Evolutionary conservation across 2,113 vertebrate genomes (phyloP).

Genomic region (Dasypus novemcinctus): DNA sequence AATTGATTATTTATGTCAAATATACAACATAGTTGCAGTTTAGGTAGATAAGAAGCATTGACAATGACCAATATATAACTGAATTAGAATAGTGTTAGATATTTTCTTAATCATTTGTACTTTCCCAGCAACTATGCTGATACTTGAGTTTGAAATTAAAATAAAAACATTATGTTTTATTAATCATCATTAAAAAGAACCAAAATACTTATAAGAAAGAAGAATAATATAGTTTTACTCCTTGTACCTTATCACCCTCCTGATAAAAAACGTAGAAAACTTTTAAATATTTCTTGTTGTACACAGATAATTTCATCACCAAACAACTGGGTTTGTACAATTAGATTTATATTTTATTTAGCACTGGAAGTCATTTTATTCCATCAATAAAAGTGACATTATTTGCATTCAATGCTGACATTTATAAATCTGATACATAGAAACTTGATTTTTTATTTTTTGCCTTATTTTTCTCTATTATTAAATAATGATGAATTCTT

Average conservation of each 20-base stretch:
- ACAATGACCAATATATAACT: neutral
- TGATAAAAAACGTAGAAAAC: neutral
- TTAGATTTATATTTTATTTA: neutral
- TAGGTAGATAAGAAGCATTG: neutral
- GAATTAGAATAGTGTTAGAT: neutral
- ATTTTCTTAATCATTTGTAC: neutral
- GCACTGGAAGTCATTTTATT: neutral
- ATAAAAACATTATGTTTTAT: neutral
- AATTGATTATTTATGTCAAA: neutral
- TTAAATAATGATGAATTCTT: neutral
- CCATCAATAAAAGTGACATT: neutral
- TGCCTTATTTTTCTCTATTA: neutral
- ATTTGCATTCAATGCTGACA: neutral
- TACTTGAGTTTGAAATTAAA: neutral
- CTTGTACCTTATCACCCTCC: neutral
- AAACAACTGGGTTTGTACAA: neutral
- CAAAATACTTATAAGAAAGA: neutral
- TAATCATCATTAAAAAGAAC: neutral
- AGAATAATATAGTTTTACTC: neutral
- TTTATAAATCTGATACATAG: neutral
- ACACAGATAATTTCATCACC: neutral
- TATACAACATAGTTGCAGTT: neutral
- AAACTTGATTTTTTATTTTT: neutral
- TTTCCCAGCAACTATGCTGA: neutral
- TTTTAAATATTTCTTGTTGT: neutral